Base-by-base conservation (phyloP, 1,140 invertebrate genomes). In the Drosophila orosa region DNA sequence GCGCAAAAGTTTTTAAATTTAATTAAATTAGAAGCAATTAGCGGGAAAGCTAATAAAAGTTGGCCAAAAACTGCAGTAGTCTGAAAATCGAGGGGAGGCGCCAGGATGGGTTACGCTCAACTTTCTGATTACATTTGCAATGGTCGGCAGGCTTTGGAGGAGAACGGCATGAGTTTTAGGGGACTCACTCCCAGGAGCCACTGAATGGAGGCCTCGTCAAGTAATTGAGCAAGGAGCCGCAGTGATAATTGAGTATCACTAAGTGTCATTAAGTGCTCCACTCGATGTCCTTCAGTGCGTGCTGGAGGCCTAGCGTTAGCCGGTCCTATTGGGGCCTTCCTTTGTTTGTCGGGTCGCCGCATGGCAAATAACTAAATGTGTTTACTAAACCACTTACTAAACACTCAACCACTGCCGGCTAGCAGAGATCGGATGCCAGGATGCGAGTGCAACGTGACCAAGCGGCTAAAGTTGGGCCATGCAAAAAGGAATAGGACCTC, bases 21-120 rank as follows among this genome's bases (percentile, higher is more conserved):
- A 89, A 89, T 89, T 89, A 89, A 89, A 89, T 89, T 89, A 90
- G 85, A 90, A 80, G 84, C 84, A 89, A 89, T 89, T 89, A 90
- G 84, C 48, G 59, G 48, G 61, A 89, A 84, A 89, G 84, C 84
- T 89, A 89, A 89, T 89, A 90, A 90, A 89, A 89, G 84, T 89
- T 89, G 35, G 74, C 76, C 44, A 47, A 76, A 82, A 87, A 87
- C 76, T 78, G 80, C 80, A 72, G 72, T 17, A 77, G 42, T 63
- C 50, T 7, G 79, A 57, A 48, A 69, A 78, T 63, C 25, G 67
- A 19, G 35, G 31, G 10, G 39, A 29, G 47, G 17, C 25, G 25
- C 25, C n/a, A 29, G 47, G 5, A 29, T 3, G 25, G 61, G 65
- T 31, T 75, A 37, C n/a, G 50, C 37, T 22, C 27, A 77, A 71